These are phyloP conservation scores for Pampusana beccarii DNA, from an alignment of 2,113 vertebrate species.

Conservation along the genomic window DNA sequence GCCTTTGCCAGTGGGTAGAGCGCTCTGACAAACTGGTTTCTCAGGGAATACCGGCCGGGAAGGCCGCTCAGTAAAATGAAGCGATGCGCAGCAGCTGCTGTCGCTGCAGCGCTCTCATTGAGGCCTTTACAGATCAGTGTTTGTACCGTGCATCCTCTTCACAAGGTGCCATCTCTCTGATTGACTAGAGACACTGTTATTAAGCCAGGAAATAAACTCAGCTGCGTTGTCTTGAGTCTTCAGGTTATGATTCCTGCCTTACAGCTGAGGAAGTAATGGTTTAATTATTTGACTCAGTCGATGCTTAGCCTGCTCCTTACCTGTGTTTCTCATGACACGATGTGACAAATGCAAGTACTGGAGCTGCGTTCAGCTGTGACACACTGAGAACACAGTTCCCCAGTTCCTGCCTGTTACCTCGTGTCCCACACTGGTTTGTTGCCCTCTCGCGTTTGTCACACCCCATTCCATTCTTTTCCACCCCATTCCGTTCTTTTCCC, in stretches of 20 bases:
- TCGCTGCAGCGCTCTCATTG: not conserved
- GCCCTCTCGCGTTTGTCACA: not conserved
- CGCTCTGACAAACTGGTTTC: not conserved
- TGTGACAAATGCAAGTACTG: not conserved
- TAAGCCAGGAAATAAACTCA: not conserved
- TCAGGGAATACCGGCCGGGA: not conserved
- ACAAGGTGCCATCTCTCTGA: fast-evolving
- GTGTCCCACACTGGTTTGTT: fast-evolving
- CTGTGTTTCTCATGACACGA: not conserved
- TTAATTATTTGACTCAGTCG: not conserved
- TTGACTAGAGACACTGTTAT: fast-evolving
- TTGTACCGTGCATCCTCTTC: not conserved
- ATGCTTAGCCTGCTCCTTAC: not conserved
- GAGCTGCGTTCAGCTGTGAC: not conserved
- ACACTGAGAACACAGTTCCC: fast-evolving
- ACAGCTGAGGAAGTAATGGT: too few relatives aligned
- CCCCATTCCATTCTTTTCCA: too few relatives aligned
- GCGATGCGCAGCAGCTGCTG: not conserved
- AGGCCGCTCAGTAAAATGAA: not conserved
- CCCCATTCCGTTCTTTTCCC: not conserved
- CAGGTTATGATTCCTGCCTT: not conserved
- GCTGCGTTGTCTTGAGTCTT: not conserved
- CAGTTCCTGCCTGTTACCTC: not conserved
- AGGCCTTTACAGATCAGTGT: not conserved
- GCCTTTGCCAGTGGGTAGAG: not conserved